A percentile compares a stretch with the other conserved stretches of the same genome.
phyloP scores from a whole-genome alignment of 2,888 invertebrate genomes.

The Heliconius ismenius region DNA sequence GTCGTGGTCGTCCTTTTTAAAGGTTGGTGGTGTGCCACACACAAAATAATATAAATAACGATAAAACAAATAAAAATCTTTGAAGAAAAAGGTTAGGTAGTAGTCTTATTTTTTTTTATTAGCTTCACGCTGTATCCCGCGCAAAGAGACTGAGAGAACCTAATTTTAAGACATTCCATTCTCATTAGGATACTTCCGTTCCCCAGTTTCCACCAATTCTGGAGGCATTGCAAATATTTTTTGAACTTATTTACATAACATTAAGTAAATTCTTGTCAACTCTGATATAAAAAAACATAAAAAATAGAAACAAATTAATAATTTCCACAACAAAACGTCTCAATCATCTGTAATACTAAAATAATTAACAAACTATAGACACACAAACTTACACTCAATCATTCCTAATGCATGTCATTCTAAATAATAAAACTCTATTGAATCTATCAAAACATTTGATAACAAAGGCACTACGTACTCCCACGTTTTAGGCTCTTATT shows the following conservation, averaged over 20 bases:
- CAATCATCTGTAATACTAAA: neutral
- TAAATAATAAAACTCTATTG: conserved; percentile 34
- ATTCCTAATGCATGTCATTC: conserved; percentile 25
- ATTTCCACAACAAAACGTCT: neutral
- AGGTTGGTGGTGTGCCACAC: too few species aligned
- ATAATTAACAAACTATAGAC: conserved; percentile 10
- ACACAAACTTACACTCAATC: conserved; percentile 12
- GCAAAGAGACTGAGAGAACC: too few species aligned
- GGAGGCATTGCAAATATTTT: too few species aligned
- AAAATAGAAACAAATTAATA: neutral
- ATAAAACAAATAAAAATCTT: neutral
- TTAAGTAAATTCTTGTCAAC: too few species aligned
- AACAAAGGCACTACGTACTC: conserved; percentile 17
- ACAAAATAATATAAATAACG: neutral
- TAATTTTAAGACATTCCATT: too few species aligned
- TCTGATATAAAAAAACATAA: neutral
- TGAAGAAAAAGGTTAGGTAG: neutral
- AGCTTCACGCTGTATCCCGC: too few species aligned
- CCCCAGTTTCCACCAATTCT: too few species aligned
- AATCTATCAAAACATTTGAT: conserved; percentile 34
- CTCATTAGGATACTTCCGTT: too few species aligned
- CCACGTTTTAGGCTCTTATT: conserved; percentile 3
- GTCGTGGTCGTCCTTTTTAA: too few species aligned
- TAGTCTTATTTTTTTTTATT: neutral
- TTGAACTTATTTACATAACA: too few species aligned